These are phyloP conservation scores for Drosophila kambysellisi DNA, from an alignment of 2,888 invertebrate genomes.

Conservation along the genomic window DNA sequence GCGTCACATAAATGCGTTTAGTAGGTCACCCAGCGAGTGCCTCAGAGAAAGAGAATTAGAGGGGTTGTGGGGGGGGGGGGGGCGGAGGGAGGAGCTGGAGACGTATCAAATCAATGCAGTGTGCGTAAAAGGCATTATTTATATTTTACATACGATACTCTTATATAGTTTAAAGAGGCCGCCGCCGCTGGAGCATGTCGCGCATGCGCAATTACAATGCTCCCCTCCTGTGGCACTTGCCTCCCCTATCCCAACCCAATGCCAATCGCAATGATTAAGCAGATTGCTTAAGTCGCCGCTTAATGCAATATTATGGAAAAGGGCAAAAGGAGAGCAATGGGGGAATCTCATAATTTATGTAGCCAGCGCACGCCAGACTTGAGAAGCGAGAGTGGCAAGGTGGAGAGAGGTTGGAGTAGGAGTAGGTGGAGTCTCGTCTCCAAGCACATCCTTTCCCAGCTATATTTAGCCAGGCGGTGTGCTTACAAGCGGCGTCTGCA, in stretches of 20 bases:
- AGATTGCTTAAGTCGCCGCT: conserved; percentile 65
- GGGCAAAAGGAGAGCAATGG: conserved; percentile 7
- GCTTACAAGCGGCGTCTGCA: conserved; percentile 18
- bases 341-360: conserved; percentile 47
- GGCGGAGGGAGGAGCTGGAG: not conserved
- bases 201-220: conserved; percentile 74
- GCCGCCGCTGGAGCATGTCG: conserved; percentile 69
- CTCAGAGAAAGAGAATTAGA: not conserved
- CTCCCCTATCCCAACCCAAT: not conserved
- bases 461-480: conserved; percentile 52
- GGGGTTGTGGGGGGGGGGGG: not conserved
- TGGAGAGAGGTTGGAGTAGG: not conserved
- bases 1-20: conserved; percentile 57
- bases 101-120: conserved; percentile 60
- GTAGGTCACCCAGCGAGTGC: conserved; percentile 60
- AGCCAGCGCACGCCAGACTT: conserved; percentile 40
- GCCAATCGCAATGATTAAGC: conserved; percentile 62
- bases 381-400: not conserved
- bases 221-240: conserved; percentile 21
- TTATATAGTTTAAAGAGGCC: conserved; percentile 47
- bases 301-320: conserved; percentile 60
- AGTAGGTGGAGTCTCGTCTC: conserved; percentile 30
- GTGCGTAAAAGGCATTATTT: conserved; percentile 61
- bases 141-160: conserved; percentile 40
- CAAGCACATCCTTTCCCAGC: conserved; percentile 37